These are phyloP conservation scores for Tokudaia muenninki DNA, from an alignment of 2,797 vertebrate genomes.

Conservation along the genomic window DNA sequence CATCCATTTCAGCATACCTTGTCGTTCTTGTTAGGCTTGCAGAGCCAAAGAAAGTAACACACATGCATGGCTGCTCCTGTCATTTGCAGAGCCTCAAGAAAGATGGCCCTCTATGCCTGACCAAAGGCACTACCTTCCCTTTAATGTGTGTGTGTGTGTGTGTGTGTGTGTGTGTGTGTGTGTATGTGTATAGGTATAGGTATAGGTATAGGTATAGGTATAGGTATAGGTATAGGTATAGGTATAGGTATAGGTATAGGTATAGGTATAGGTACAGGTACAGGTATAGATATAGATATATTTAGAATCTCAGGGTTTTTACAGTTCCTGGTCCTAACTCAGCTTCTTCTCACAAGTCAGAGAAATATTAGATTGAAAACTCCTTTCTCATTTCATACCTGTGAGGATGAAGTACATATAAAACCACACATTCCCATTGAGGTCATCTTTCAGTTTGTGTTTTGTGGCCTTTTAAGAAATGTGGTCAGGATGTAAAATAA, in stretches of 20 bases:
- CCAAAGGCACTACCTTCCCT: neutral
- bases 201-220: neutral
- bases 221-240: too few species aligned
- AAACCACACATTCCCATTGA: neutral
- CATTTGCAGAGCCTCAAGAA: neutral
- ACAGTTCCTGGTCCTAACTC: neutral
- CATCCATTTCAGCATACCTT: neutral
- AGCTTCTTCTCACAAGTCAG: neutral
- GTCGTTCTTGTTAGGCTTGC: neutral
- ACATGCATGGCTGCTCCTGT: neutral
- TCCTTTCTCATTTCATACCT: neutral
- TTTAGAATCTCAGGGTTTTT: neutral
- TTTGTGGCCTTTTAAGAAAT: neutral
- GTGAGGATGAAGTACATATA: neutral
- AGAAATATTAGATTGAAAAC: neutral
- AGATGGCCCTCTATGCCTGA: neutral
- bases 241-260: too few species aligned
- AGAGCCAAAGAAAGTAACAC: neutral
- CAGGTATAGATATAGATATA: neutral
- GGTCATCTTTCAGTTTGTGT: neutral
- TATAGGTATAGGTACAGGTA: too few species aligned
- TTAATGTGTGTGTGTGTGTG: too few species aligned
- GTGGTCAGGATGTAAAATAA: neutral
- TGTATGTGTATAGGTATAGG: too few species aligned
- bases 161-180: too few species aligned